Evolutionary conservation across 1,140 invertebrate species (phyloP), one percentile per base, ranked within the genome.

Genomic region (fruit fly (Drosophila melanogaster)): DNA sequence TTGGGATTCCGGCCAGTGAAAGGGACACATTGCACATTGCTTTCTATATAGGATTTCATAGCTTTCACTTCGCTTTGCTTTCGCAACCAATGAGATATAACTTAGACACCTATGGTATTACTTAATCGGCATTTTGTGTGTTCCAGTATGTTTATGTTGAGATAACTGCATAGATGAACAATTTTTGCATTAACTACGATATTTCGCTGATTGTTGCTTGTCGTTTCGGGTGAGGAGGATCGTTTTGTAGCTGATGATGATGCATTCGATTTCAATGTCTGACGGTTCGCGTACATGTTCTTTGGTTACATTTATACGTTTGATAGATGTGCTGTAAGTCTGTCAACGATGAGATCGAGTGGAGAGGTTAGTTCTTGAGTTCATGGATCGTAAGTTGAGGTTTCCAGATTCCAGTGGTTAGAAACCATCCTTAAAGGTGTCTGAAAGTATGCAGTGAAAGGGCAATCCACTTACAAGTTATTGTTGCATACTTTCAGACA

Each of bases 111-210:
- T 78, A 86, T 47, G 75, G 58, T 74, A 53, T 54, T 69, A 56
- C 49, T 38, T 44, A 78, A 61, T 35, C 50, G 40, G 15, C 38
- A 30, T 74, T 24, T 61, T 46, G 24, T 77, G 30, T 76, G n/a
- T 65, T 51, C 38, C 40, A 30, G 46, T 46, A 37, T 60, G 64
- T 73, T 26, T 64, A 56, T 65, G 43, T 58, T 59, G 55, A 44
- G 51, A 56, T 70, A 70, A 56, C 66, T 56, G 64, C 50, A 49
- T 57, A 70, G 64, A 76, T 84, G 76, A 84, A 79, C 80, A 71
- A 84, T 84, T 84, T 84, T 84, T 72, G 81, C 71, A 72, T 72
- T 85, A 84, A 72, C 83, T 89, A 87, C 79, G 83, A 87, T 87
- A 77, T 77, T 73, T 86, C 51, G 56, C 61, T 86, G 84, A 89